These are phyloP conservation scores for Synaphobranchus kaupii DNA, from an alignment of 2,797 vertebrate genomes.

Conservation along the genomic window DNA sequence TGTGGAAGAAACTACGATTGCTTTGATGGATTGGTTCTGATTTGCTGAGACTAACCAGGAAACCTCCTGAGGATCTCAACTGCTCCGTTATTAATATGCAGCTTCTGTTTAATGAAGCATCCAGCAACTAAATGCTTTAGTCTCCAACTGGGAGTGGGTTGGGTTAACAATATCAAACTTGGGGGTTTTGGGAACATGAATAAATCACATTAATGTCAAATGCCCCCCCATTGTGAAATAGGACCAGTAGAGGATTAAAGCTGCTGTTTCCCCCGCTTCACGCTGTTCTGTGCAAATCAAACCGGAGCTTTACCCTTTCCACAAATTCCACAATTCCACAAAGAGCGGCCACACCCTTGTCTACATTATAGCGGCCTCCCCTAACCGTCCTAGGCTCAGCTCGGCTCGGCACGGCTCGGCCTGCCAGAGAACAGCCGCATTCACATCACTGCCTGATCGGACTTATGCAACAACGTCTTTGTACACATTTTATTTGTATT, in stretches of 20 bases:
- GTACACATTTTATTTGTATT: constrained; percentile 58
- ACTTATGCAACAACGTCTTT: constrained; percentile 67
- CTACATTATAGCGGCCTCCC: neutral
- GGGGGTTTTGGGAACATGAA: neutral
- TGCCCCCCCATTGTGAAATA: neutral
- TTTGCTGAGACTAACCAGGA: neutral
- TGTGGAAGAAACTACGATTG: neutral
- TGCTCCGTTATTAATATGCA: neutral
- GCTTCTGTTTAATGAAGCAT: neutral
- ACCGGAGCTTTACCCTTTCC: neutral
- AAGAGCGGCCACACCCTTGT: neutral
- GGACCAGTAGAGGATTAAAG: neutral
- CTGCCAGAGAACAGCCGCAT: neutral
- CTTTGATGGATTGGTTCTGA: neutral
- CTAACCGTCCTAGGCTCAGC: neutral
- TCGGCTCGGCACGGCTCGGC: neutral
- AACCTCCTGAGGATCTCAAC: neutral
- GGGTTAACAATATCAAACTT: neutral
- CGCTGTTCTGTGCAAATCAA: neutral
- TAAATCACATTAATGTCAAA: neutral
- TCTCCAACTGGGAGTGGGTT: neutral
- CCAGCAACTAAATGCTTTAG: neutral
- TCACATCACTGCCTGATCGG: constrained; percentile 52
- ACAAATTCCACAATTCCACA: neutral
- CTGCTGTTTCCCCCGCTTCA: neutral